Evolutionary conservation across 2,113 vertebrate species (phyloP).

Genomic region (Pampusana beccarii): DNA sequence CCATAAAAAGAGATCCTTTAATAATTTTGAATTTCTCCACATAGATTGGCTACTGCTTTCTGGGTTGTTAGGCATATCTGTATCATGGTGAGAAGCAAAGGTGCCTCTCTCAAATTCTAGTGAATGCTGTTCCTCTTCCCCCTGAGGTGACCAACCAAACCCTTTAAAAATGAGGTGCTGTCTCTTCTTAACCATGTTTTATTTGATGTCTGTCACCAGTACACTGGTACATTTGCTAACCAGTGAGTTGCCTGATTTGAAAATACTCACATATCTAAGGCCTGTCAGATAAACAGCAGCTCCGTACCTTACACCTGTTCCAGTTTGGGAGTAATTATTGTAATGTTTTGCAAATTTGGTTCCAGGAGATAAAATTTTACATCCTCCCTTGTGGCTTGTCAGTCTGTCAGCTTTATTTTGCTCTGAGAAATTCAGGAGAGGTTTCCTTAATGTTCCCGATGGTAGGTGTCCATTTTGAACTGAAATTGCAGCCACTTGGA

Average conservation of each 20-base stretch:
- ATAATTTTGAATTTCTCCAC: neutral
- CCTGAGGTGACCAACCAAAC: neutral
- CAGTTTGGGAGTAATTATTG: neutral
- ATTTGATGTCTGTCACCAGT: neutral
- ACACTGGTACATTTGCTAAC: neutral
- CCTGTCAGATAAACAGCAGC: neutral
- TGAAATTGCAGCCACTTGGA: neutral
- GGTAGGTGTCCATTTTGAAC: neutral
- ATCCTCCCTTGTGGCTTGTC: neutral
- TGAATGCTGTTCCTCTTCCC: neutral
- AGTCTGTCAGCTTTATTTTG: neutral
- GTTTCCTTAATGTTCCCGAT: neutral
- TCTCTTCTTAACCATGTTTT: neutral
- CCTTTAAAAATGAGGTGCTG: neutral
- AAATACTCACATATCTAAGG: neutral
- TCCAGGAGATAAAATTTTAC: neutral
- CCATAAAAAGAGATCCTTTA: neutral
- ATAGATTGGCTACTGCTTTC: neutral
- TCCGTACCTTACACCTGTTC: neutral
- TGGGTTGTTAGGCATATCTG: neutral
- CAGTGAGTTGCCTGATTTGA: neutral
- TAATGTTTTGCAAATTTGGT: neutral
- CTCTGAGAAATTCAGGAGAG: neutral
- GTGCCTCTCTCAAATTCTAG: neutral
- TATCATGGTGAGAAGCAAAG: neutral